Evolutionary conservation across 2,888 invertebrate genomes (phyloP).

Genomic region (Didymodactylos carnosus): DNA sequence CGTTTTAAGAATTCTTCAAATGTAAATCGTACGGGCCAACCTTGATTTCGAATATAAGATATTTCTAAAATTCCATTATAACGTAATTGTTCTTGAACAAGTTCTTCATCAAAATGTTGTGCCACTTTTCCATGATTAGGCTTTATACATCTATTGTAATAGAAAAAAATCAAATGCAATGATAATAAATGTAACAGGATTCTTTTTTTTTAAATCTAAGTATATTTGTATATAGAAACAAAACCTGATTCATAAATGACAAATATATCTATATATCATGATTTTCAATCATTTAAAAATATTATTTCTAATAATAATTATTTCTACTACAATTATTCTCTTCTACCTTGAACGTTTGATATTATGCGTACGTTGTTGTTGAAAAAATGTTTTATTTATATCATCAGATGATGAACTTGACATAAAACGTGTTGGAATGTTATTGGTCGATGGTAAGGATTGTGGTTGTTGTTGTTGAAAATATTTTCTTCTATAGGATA

Average conservation of each 20-base stretch:
- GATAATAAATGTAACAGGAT: not conserved
- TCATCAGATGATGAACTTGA: not conserved
- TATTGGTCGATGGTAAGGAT: too few relatives aligned
- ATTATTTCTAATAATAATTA: too few relatives aligned
- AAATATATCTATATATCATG: too few relatives aligned
- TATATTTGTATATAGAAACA: too few relatives aligned
- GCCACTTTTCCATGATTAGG: slow-evolving; percentile 23
- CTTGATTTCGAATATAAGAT: slow-evolving; percentile 24
- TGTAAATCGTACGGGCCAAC: slow-evolving; percentile 24
- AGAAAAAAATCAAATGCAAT: not conserved
- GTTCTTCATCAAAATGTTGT: slow-evolving; percentile 20
- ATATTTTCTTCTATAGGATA: not conserved
- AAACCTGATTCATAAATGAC: too few relatives aligned
- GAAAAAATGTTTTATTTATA: not conserved
- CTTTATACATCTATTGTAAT: slow-evolving; percentile 23
- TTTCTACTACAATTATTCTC: too few relatives aligned
- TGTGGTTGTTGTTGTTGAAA: not conserved
- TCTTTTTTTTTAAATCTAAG: not conserved
- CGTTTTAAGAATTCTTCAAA: slow-evolving; percentile 23
- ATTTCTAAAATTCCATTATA: slow-evolving; percentile 32
- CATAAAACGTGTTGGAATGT: too few relatives aligned
- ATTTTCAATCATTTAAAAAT: too few relatives aligned
- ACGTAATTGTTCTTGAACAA: slow-evolving; percentile 24
- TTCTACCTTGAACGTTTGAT: not conserved
- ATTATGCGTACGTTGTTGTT: too few relatives aligned